Evolutionary conservation across 2,113 vertebrate species (phyloP), one percentile per base, ranked within the genome.

Genomic region (Corydoras maculifer): DNA sequence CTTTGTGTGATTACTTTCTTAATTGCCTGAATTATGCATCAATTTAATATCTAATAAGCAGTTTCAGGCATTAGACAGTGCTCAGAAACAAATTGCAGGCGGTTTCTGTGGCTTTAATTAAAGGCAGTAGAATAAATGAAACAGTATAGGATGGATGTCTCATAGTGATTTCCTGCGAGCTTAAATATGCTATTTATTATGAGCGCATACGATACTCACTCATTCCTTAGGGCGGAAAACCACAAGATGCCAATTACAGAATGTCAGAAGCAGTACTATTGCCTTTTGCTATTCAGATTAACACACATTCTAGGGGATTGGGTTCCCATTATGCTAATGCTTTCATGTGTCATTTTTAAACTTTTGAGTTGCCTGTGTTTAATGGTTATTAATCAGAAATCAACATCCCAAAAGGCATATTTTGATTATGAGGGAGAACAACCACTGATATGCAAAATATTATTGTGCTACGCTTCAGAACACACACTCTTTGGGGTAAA

Each of bases 1-100:
- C 94, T 98, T 99, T 98, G 97, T 99, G 95, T 99, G 97, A 99
- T 99, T 99, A 99, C 97, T 98, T 98, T 99, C 97, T 99, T 99
- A 99, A 99, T 99, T 99, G 97, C 93, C 96, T 99, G 96, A 97
- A 99, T 99, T 99, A 99, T 98, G 95, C 97, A 99, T 98, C 95
- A 96, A 98, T 99, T 99, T 98, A 97, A 99, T 98, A 99, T 99
- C 95, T 99, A 99, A 99, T 98, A 98, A 98, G 93, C 94, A 97
- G 94, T 94, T 93, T 94, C 94, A 97, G 92, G 94, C 97, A 98
- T 97, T 94, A 98, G 94, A 97, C 96, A 95, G 92, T 95, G 92
- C 92, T 96, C 92, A 97, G 94, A 97, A 94, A 95, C 94, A 97
- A 96, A 97, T 94, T 95, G 94, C 94, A 90, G 90, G 89, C 90